phyloP scores from a whole-genome alignment of 2,797 vertebrate genomes.

The Loris lydekkerianus region DNA sequence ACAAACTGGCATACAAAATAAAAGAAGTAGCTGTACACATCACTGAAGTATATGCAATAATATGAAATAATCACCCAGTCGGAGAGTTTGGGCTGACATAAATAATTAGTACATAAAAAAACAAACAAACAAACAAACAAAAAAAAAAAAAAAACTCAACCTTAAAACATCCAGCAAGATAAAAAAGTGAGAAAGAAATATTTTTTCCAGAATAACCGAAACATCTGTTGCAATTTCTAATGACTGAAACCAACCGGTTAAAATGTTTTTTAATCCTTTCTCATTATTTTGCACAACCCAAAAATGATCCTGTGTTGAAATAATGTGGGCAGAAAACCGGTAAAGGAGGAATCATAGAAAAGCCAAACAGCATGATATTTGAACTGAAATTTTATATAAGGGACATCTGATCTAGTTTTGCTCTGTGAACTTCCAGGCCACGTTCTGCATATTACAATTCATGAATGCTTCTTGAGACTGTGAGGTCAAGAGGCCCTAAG shows the following conservation, averaged over 20 bases:
- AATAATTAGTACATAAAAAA: background rate
- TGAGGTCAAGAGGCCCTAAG: background rate
- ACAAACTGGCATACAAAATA: conserved; percentile 13
- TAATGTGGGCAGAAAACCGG: background rate
- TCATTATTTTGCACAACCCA: conserved; percentile 30
- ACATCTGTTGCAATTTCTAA: conserved; percentile 4
- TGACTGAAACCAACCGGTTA: background rate
- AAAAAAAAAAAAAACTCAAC: background rate
- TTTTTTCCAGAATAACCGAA: conserved; percentile 33
- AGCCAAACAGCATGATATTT: background rate
- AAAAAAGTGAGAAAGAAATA: background rate
- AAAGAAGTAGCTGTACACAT: conserved; percentile 1
- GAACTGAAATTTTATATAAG: background rate
- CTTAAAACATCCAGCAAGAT: conserved; percentile 27
- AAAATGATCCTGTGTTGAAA: conserved; percentile 26
- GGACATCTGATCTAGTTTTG: background rate
- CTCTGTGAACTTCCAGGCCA: background rate
- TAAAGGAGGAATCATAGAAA: background rate
- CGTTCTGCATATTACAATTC: background rate
- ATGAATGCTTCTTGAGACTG: background rate
- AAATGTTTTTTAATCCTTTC: conserved; percentile 38
- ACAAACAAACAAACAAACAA: too few species aligned
- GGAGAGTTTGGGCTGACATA: background rate
- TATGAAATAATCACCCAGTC: conserved; percentile 33
- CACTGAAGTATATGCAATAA: conserved; percentile 22